phyloP scores from a whole-genome alignment of 2,888 invertebrate genomes.

The Andrena trimmerana region DNA sequence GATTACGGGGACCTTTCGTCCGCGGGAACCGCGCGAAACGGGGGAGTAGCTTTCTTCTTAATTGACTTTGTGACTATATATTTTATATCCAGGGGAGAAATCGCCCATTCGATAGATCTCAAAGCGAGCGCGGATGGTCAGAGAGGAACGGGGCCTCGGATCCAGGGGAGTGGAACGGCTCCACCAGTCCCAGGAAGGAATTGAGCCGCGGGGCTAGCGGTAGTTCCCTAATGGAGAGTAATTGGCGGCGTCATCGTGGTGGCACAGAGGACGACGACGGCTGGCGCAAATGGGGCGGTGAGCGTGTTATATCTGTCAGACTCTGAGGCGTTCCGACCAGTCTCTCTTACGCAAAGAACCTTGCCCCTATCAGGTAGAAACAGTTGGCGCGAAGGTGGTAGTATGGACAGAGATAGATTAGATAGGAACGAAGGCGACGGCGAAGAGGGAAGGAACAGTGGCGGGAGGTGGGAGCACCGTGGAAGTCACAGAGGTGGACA shows the following conservation, averaged over 20 bases:
- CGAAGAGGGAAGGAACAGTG: constrained; percentile 75
- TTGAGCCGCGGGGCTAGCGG: constrained; percentile 84
- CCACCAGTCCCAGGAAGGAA: constrained; percentile 87
- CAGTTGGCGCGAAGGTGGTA: constrained; percentile 86
- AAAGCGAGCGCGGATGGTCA: constrained; percentile 86
- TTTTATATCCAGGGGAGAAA: constrained; percentile 76
- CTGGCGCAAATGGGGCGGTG: constrained; percentile 88
- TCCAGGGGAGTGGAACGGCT: constrained; percentile 86
- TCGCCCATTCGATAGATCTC: constrained; percentile 83
- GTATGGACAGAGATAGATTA: constrained; percentile 79
- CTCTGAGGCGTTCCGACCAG: not conserved
- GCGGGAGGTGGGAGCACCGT: constrained; percentile 82
- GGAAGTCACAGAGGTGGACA: constrained; percentile 82
- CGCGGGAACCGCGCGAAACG: not conserved
- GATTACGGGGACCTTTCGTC: too few species aligned
- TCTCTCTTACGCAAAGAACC: not conserved
- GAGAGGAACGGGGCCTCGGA: constrained; percentile 86
- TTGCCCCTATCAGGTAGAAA: constrained; percentile 76
- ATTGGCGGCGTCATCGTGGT: constrained; percentile 86
- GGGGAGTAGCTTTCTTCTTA: not conserved
- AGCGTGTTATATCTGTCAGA: constrained; percentile 48
- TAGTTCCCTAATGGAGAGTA: constrained; percentile 83
- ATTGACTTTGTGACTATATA: constrained; percentile 2
- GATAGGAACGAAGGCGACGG: constrained; percentile 79
- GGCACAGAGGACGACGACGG: constrained; percentile 86